phyloP scores from a whole-genome alignment of 2,888 invertebrate genomes.

The Platycnemis pennipes region DNA sequence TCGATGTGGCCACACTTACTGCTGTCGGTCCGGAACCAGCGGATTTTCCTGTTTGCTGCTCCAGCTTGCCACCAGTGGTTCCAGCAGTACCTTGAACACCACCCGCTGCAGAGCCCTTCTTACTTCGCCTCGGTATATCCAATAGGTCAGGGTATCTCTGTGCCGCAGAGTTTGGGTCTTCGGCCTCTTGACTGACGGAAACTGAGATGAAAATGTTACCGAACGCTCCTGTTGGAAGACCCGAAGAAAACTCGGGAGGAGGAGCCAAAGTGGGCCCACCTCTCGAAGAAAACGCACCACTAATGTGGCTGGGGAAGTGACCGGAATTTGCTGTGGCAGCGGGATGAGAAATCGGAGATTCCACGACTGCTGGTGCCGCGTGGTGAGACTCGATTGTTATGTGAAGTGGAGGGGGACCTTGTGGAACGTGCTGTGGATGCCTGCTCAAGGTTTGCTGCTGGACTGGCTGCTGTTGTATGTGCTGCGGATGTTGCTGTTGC shows the following conservation, averaged over 20 bases:
- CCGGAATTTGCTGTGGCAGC: conserved; percentile 75
- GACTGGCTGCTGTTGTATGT: background rate
- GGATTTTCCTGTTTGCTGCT: background rate
- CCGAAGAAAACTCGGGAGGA: conserved; percentile 81
- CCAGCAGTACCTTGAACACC: conserved; percentile 78
- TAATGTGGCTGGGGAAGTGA: conserved; percentile 43
- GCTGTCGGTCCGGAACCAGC: background rate
- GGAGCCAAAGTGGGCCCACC: conserved; percentile 67
- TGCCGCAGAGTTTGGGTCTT: conserved; percentile 79
- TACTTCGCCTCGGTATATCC: conserved; percentile 84
- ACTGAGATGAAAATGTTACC: conserved; percentile 94
- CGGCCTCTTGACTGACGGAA: conserved; percentile 87
- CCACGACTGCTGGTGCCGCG: conserved; percentile 70
- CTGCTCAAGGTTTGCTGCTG: background rate
- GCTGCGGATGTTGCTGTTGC: conserved; percentile 36
- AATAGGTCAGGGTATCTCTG: conserved; percentile 91
- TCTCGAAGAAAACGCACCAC: conserved; percentile 15
- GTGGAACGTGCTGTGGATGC: conserved; percentile 44
- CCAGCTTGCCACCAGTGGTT: background rate
- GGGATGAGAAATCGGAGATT: conserved; percentile 73
- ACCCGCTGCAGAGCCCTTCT: conserved; percentile 77
- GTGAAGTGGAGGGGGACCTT: conserved; percentile 79
- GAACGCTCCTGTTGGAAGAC: conserved; percentile 81
- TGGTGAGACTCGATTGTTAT: conserved; percentile 81
- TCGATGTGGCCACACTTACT: conserved; percentile 16